Base-by-base conservation (phyloP, 1,140 invertebrate genomes). In the Drosophila burlai region DNA sequence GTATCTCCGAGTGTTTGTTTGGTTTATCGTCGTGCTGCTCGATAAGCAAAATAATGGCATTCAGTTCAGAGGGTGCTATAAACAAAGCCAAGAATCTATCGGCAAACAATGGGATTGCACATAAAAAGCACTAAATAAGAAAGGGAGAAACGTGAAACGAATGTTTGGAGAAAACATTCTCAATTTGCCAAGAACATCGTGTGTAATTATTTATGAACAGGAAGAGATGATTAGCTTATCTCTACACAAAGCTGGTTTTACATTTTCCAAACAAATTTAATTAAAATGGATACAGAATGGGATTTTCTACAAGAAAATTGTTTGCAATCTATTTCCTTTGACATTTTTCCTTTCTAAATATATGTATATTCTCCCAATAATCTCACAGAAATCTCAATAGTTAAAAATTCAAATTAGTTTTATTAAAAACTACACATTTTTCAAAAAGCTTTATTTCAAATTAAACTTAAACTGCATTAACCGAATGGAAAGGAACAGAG, bases 31-130 rank as follows among this genome's bases (percentile, higher is more conserved):
- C 36, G 40, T 31, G 46, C 24, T 77, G 57, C 31, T 24, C 62
- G 75, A 68, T 77, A 77, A 78, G 76, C 52, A 78, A 79, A 79
- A 79, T 79, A 79, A 78, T 79, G 76, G 78, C 76, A 79, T 72
- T 79, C 76, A 64, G 76, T 79, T 79, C 76, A 64, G 61, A 72
- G 76, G 69, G 76, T 58, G 43, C 76, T 66, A 72, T 79, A 79
- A 79, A 79, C 65, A 71, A 78, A 71, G 59, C 65, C 50, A 78
- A 42, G 58, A 74, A 73, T 50, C 68, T 74, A 74, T 74, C 18
- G 46, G 55, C 46, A 52, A 73, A 74, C 71, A 74, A 43, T 34
- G 68, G 45, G 31, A 61, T 73, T 40, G 45, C 34, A 42, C 55
- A 73, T 73, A 73, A 74, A 72, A 63, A 73, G n/a, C 31, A 65